Conservation (phyloP, 2,797 vertebrate genomes). For the Pangasius djambal region DNA sequence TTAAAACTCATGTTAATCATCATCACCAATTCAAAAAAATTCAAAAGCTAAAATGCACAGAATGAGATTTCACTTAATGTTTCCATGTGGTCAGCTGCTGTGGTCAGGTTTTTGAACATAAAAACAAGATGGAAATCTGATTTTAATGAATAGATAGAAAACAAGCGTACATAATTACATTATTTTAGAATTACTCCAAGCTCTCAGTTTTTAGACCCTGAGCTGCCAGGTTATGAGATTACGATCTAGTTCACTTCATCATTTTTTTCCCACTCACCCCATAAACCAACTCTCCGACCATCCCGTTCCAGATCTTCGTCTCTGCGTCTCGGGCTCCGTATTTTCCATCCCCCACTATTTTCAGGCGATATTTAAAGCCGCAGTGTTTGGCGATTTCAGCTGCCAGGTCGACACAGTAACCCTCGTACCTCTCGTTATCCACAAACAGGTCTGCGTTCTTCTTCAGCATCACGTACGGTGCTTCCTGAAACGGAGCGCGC, state of each 20-base stretch:
- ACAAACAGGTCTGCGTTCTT: constrained; percentile 96
- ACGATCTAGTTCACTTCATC: neutral
- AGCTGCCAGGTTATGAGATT: neutral
- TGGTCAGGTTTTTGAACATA: neutral
- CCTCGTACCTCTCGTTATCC: constrained; percentile 97
- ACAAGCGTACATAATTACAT: neutral
- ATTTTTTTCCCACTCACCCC: constrained; percentile 82
- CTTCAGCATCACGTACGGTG: constrained; percentile 98
- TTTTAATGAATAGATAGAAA: neutral
- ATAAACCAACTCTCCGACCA: constrained; percentile 99
- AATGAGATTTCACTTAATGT: neutral
- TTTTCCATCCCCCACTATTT: constrained; percentile 96
- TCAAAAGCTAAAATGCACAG: neutral
- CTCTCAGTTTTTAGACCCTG: neutral
- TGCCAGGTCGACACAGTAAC: constrained; percentile 97
- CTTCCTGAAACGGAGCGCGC: constrained; percentile 79
- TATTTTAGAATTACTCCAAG: neutral
- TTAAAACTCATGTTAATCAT: neutral
- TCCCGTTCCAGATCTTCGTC: constrained; percentile 99
- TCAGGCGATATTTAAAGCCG: constrained; percentile 97
- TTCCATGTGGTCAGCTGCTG: neutral
- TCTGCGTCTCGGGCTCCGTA: constrained; percentile 98
- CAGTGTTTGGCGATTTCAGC: constrained; percentile 99
- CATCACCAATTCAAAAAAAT: neutral
- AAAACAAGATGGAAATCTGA: neutral